Evolutionary conservation across 1,140 invertebrate genomes (phyloP).

Genomic region (Drosophila kohkoa): DNA sequence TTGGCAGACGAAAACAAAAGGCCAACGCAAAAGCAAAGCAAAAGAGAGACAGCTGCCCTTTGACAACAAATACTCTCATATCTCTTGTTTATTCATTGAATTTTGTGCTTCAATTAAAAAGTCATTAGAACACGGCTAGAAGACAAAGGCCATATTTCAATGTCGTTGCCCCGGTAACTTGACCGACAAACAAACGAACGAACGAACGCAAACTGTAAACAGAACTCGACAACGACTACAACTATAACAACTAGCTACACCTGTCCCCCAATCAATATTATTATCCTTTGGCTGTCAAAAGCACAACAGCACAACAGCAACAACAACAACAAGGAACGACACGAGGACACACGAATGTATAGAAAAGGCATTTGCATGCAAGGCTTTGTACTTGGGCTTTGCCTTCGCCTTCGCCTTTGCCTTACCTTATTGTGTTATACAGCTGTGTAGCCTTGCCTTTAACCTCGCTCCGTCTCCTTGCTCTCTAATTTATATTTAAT

Average conservation of each 20-base stretch:
- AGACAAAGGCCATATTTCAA: slow-evolving; percentile 47
- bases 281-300: slow-evolving; percentile 75
- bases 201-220: slow-evolving; percentile 49
- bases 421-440: not conserved
- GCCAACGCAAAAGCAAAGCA: not conserved
- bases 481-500: slow-evolving; percentile 79
- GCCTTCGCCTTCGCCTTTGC: slow-evolving; percentile 46
- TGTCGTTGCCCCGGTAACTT: slow-evolving; percentile 70
- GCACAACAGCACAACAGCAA: slow-evolving; percentile 33
- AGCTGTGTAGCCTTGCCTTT: slow-evolving; percentile 17
- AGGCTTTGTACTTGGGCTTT: slow-evolving; percentile 67
- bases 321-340: not conserved
- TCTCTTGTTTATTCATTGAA: slow-evolving; percentile 78
- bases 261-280: slow-evolving; percentile 68
- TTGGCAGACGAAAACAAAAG: slow-evolving; percentile 23
- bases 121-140: slow-evolving; percentile 58
- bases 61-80: slow-evolving; percentile 44
- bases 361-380: slow-evolving; percentile 72
- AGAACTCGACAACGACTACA: slow-evolving; percentile 21
- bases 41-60: slow-evolving; percentile 25
- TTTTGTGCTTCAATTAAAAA: slow-evolving; percentile 78
- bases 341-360: slow-evolving; percentile 30
- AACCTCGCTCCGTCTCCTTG: slow-evolving; percentile 8
- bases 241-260: not conserved
- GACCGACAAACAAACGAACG: slow-evolving; percentile 52